phyloP scores from a whole-genome alignment of 2,888 invertebrate species.

The Polymixis lichenea region DNA sequence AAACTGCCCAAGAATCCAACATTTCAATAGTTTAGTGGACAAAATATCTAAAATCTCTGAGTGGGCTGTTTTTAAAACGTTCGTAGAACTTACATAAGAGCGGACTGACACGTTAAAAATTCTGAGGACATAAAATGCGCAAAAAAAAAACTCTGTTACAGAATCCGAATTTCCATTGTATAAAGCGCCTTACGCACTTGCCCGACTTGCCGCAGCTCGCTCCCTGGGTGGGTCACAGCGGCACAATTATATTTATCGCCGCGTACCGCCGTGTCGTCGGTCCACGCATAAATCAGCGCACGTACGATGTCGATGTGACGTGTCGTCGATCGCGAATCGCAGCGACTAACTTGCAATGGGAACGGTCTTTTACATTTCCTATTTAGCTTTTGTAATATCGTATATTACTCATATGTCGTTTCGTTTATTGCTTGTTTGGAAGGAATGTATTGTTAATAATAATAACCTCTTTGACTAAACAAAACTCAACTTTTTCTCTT shows the following conservation, averaged over 20 bases:
- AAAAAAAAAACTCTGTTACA: conserved; percentile 14
- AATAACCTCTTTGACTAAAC: not conserved
- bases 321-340: conserved; percentile 70
- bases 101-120: not conserved
- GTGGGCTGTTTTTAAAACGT: not conserved
- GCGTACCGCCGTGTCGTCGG: conserved; percentile 77
- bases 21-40: not conserved
- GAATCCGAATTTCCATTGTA: conserved; percentile 62
- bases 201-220: conserved; percentile 77
- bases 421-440: conserved; percentile 30
- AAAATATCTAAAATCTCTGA: not conserved
- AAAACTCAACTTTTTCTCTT: not conserved
- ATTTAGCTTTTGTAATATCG: conserved; percentile 49
- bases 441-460: not conserved
- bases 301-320: conserved; percentile 74
- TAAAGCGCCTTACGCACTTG: conserved; percentile 79
- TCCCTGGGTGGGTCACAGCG: conserved; percentile 82
- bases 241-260: conserved; percentile 85
- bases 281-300: conserved; percentile 83
- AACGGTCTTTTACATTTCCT: conserved; percentile 70
- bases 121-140: no score
- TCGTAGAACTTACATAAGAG: no score
- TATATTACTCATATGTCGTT: conserved; percentile 39
- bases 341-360: conserved; percentile 67
- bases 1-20: not conserved